Base-by-base conservation (phyloP, 1,140 invertebrate genomes). In the Bradysia coprophila region DNA sequence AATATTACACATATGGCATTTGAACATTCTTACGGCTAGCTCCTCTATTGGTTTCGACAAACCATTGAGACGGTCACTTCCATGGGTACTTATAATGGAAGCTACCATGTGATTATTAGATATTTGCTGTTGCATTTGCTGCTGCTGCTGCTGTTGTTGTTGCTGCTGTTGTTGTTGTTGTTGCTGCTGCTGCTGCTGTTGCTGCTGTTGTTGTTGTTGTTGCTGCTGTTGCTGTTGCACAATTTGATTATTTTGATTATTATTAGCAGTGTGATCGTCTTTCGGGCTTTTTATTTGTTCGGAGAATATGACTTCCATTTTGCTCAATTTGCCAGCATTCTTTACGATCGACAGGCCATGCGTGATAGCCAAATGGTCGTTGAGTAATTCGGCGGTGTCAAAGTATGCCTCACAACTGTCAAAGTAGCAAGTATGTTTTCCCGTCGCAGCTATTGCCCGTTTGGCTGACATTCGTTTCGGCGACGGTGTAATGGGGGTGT, bases 361-460 rank as follows among this genome's bases (percentile, higher is more conserved):
- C 51, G 1, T 54, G 55, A 52, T 55, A 55, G 3, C 54, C 48
- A 44, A 59, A 44, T 37, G 57, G 54, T 39, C 58, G 56, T 41
- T 59, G 53, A 8, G 51, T 49, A 41, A 50, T 46, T 22, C 20
- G 20, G 9, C 8, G 3, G n/a, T 34, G 11, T 34, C 38, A 39
- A 39, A 39, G 15, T 23, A 28, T 9, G 20, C n/a, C 6, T 20
- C 33, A 15, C 21, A 22, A 16, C 20, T 42, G 10, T 42, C 21
- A 10, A 21, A 42, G 6, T 34, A 21, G 21, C 28, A 43, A 59
- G 54, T 42, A 15, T 38, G 54, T 21, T 21, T 39, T 52, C 51
- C 36, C 55, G 57, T 16, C 54, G 57, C 47, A 54, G 57, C 46
- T 57, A 42, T 39, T 59, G 55, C 23, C 52, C 54, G 41, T 59